Evolutionary conservation across 1,140 invertebrate species (phyloP).

Genomic region (Saccostrea cuccullata): DNA sequence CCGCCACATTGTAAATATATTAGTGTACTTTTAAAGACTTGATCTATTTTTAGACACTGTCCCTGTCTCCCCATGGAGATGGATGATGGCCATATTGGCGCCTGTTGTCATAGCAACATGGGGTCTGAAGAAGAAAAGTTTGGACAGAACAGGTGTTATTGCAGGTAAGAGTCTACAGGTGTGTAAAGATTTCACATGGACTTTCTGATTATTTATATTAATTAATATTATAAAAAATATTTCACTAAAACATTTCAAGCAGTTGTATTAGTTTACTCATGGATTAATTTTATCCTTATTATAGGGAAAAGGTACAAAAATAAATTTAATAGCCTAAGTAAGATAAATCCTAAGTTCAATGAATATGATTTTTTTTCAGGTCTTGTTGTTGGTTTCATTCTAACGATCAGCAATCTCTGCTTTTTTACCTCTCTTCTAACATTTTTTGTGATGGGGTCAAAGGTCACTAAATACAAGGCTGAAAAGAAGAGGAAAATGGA

Average conservation of each 20-base stretch:
- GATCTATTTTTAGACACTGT: neutral
- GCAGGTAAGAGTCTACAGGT: constrained; percentile 80
- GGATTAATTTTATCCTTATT: too few species aligned
- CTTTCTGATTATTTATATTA: too few species aligned
- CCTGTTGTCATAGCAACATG: constrained; percentile 84
- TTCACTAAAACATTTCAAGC: too few species aligned
- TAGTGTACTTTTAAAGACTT: too few species aligned
- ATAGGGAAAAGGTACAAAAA: too few species aligned
- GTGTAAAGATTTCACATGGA: too few species aligned
- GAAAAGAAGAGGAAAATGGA: constrained; percentile 87
- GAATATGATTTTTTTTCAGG: constrained; percentile 79
- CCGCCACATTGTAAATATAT: too few species aligned
- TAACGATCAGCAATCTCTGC: constrained; percentile 88
- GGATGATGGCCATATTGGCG: constrained; percentile 85
- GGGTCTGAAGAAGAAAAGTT: constrained; percentile 84
- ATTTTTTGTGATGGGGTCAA: constrained; percentile 91
- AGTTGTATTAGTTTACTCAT: too few species aligned
- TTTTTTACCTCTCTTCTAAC: constrained; percentile 86
- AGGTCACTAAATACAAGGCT: constrained; percentile 88
- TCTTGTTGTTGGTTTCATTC: constrained; percentile 87
- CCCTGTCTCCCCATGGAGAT: constrained; percentile 82
- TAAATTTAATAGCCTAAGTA: too few species aligned
- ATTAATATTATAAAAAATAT: too few species aligned
- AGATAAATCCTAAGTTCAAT: too few species aligned
- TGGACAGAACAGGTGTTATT: constrained; percentile 85